phyloP scores from a whole-genome alignment of 2,797 vertebrate genomes.

The Lithobates pipiens region DNA sequence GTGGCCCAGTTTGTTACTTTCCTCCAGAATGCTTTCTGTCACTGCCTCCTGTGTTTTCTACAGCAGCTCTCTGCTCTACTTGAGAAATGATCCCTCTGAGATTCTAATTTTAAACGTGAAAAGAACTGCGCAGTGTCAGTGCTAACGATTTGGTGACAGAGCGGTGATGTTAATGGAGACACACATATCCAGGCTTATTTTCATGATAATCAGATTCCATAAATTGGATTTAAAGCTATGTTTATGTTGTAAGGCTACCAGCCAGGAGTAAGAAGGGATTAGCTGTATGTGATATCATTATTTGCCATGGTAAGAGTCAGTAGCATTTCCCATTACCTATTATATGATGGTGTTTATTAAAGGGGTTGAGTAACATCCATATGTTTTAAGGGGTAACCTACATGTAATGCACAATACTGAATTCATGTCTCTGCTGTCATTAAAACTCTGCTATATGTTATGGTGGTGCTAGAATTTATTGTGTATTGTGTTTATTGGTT shows the following conservation, averaged over 20 bases:
- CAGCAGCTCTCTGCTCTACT: background rate
- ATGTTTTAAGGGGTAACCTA: too few species aligned
- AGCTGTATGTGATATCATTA: constrained; percentile 48
- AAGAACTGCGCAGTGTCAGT: background rate
- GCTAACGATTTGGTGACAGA: background rate
- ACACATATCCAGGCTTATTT: constrained; percentile 25
- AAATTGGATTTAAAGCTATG: constrained; percentile 64
- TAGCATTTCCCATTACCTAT: background rate
- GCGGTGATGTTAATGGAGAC: background rate
- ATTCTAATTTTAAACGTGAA: background rate
- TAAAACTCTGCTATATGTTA: too few species aligned
- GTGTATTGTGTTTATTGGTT: too few species aligned
- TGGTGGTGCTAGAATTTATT: too few species aligned
- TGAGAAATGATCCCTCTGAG: background rate
- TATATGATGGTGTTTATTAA: background rate
- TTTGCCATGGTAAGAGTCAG: background rate
- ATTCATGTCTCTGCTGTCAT: too few species aligned
- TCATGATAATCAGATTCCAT: constrained; percentile 56
- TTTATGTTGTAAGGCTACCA: constrained; percentile 62
- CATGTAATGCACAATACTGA: too few species aligned
- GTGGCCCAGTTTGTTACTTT: background rate
- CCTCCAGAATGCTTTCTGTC: background rate
- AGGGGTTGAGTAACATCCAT: background rate
- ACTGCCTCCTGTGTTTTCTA: background rate
- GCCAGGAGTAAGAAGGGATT: constrained; percentile 60